Conservation (phyloP, 2,797 vertebrate species). For the Lateolabrax maculatus region DNA sequence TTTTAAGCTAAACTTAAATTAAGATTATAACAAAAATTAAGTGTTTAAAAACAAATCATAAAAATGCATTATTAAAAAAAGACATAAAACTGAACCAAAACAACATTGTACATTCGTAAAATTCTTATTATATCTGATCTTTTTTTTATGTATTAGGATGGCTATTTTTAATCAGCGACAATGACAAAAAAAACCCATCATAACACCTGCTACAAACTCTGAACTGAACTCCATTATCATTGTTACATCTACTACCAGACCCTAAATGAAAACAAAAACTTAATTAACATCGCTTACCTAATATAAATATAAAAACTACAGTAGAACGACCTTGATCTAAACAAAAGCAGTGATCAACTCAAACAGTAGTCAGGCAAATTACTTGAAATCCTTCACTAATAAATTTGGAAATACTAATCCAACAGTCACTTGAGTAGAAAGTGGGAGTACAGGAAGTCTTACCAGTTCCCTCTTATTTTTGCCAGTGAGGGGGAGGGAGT, state of each 20-base stretch:
- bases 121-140: background rate
- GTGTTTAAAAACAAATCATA: background rate
- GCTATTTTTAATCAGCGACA: too few relatives aligned
- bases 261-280: background rate
- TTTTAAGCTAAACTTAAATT: background rate
- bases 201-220: background rate
- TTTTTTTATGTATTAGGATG: background rate
- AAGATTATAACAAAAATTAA: background rate
- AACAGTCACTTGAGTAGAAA: background rate
- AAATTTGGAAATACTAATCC: background rate
- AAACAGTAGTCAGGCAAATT: background rate
- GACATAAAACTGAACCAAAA: background rate
- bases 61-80: background rate
- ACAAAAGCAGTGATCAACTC: background rate
- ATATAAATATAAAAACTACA: too few relatives aligned
- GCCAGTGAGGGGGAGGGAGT: conserved; percentile 28
- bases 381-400: background rate
- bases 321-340: background rate
- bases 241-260: background rate
- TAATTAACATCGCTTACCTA: too few relatives aligned
- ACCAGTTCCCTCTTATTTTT: conserved; percentile 73
- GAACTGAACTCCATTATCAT: background rate
- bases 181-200: background rate
- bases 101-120: background rate
- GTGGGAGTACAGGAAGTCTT: conserved; percentile 32